Percentiles rank a stretch among this genome's conserved stretches.
Evolutionary conservation across 2,797 vertebrate genomes (phyloP).

Genomic region (Falco peregrinus): DNA sequence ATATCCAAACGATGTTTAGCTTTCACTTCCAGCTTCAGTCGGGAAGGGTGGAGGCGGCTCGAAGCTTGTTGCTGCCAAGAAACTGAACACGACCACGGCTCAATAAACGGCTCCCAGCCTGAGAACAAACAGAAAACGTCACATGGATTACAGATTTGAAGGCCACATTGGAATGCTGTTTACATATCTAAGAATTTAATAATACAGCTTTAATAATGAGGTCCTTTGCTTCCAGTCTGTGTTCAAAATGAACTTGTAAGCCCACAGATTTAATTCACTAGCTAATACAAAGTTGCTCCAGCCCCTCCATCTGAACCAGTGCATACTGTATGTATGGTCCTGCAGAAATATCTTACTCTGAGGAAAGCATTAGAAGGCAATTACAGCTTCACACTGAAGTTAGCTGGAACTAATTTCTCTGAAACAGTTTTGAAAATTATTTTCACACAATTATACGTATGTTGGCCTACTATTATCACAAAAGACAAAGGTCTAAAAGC

Average conservation of each 20-base stretch:
- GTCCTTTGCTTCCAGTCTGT: background rate
- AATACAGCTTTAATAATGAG: background rate
- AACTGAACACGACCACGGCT: constrained; percentile 92
- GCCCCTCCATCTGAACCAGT: background rate
- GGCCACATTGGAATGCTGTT: background rate
- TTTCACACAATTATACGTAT: background rate
- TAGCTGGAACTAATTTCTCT: background rate
- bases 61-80: constrained; percentile 92
- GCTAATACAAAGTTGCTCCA: background rate
- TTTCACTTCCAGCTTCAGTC: constrained; percentile 88
- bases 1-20: constrained; percentile 91
- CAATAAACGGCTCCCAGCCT: constrained; percentile 98
- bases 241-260: background rate
- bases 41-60: constrained; percentile 91
- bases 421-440: background rate
- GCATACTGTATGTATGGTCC: fast-evolving
- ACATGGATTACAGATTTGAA: background rate
- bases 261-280: background rate
- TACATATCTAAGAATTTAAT: background rate
- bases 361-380: background rate
- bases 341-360: background rate
- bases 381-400: background rate
- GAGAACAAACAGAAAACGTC: constrained; percentile 19
- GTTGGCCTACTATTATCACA: background rate
- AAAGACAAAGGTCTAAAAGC: background rate